phyloP scores from a whole-genome alignment of 2,797 vertebrate genomes.

The Pseudomugil gertrudae region DNA sequence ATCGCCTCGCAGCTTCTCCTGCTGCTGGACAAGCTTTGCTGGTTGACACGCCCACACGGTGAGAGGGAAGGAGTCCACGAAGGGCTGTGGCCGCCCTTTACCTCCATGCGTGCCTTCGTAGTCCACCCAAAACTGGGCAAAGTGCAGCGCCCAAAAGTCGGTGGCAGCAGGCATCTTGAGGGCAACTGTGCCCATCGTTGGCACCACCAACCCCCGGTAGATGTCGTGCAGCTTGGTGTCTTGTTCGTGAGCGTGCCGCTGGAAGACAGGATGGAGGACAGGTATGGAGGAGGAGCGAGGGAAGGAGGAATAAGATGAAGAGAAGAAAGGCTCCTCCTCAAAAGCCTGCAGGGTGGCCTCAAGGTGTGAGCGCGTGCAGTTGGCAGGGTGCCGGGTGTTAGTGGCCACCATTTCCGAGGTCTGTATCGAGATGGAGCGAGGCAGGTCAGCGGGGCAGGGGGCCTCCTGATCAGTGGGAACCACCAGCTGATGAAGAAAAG shows the following conservation, averaged over 20 bases:
- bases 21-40: conserved; percentile 83
- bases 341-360: conserved; percentile 94
- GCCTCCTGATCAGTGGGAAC: conserved; percentile 89
- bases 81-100: conserved; percentile 90
- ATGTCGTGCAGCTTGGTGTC: conserved; percentile 31
- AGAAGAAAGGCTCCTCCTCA: conserved; percentile 90
- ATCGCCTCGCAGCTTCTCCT: conserved; percentile 77
- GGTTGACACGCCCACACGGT: conserved; percentile 95
- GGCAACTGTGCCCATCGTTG: conserved; percentile 54
- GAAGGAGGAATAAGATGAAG: conserved; percentile 20
- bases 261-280: conserved; percentile 34
- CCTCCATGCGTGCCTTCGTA: conserved; percentile 90
- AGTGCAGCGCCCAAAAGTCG: conserved; percentile 95
- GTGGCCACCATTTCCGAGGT: conserved; percentile 98
- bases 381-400: conserved; percentile 90
- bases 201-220: conserved; percentile 16
- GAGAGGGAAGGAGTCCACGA: conserved; percentile 95
- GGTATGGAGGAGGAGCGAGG: conserved; percentile 26
- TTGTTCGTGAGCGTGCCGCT: conserved; percentile 33
- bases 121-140: conserved; percentile 98
- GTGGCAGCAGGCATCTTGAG: conserved; percentile 90
- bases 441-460: conserved; percentile 88
- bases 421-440: conserved; percentile 92
- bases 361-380: conserved; percentile 92
- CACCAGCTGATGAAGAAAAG: conserved; percentile 82